These are phyloP conservation scores for Blastobasis lacticolella DNA, from an alignment of 2,888 invertebrate species.

Conservation along the genomic window DNA sequence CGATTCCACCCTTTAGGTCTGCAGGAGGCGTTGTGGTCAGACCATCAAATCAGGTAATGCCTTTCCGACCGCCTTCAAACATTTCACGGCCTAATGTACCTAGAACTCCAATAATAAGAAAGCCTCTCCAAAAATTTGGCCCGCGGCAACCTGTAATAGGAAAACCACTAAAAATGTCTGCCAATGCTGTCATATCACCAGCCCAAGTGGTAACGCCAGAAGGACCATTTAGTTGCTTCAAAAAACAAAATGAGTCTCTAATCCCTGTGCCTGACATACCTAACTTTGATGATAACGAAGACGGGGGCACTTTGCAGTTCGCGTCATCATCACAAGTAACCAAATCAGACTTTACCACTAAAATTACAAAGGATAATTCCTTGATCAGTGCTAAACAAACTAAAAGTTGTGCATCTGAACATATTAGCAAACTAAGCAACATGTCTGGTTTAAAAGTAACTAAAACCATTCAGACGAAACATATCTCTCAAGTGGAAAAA, in stretches of 20 bases:
- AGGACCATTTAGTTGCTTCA: conserved; percentile 57
- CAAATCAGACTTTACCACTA: conserved; percentile 42
- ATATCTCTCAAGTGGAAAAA: conserved; percentile 40
- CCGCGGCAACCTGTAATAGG: conserved; percentile 25
- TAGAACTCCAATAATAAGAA: conserved; percentile 33
- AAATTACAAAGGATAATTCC: conserved; percentile 43
- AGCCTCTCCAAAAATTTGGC: conserved; percentile 22
- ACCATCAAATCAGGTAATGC: conserved; percentile 36
- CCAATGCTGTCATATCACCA: conserved; percentile 29
- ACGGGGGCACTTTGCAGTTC: conserved; percentile 29
- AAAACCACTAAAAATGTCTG: conserved; percentile 45
- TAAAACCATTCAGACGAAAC: conserved; percentile 47
- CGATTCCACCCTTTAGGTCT: conserved; percentile 10
- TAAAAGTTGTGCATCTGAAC: conserved; percentile 40
- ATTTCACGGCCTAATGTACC: conserved; percentile 20
- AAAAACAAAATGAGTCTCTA: conserved; percentile 55
- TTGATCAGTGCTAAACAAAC: conserved; percentile 44
- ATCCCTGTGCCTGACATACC: conserved; percentile 38
- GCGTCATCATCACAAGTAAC: conserved; percentile 40
- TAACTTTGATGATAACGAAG: conserved; percentile 18
- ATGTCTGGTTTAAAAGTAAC: conserved; percentile 47
- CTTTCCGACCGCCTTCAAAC: conserved; percentile 23
- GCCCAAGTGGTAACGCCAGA: conserved; percentile 36
- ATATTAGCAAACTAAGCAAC: conserved; percentile 44
- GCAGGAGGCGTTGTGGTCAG: conserved; percentile 17